Base-by-base conservation (phyloP, 1,140 invertebrate species). In the Trichomalopsis sarcophagae region DNA sequence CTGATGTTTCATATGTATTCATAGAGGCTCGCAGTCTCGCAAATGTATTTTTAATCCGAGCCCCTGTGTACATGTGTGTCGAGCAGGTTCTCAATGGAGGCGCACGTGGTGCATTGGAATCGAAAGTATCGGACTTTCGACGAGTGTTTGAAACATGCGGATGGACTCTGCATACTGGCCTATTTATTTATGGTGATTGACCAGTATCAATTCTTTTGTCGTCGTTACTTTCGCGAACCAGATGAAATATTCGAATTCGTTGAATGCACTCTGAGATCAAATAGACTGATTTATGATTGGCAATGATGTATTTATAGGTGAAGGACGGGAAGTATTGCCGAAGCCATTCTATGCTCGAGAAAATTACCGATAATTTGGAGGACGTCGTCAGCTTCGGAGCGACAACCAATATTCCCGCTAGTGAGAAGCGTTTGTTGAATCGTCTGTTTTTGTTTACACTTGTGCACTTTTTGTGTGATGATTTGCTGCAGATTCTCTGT, bases 41-140 rank as follows among this genome's bases (percentile, higher is more conserved):
- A 62, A n/a, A 62, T 62, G 55, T n/a, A 55, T 55, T 55, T 17
- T 55, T 21, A 21, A 55, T 21, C 50, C 13, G 17, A 55, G 17
- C 11, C 17, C 50, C 13, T 55, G 11, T 21, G 50, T 55, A 17
- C 17, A 11, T 55, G 76, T 78, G 50, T n/a, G 66, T 62, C 76
- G 33, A 79, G 1, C 66, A 91, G 95, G 87, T 96, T 95, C 88
- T 95, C 96, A 21, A 96, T 96, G 91, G 96, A 97, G 93, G 95
- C 96, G 21, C 97, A 98, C 88, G 94, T 96, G 27, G 96, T 97
- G 0, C 97, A 97, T 90, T 97, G 95, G 90, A 97, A 97, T 85
- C 94, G 94, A 86, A 96, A 96, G 90, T 97, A 97, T 88, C 92
- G 92, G 9, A 94, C 93, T 5, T 93, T 96, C 84, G 93, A 94